phyloP scores from a whole-genome alignment of 2,113 vertebrate genomes.

The Amphiprion ocellaris region DNA sequence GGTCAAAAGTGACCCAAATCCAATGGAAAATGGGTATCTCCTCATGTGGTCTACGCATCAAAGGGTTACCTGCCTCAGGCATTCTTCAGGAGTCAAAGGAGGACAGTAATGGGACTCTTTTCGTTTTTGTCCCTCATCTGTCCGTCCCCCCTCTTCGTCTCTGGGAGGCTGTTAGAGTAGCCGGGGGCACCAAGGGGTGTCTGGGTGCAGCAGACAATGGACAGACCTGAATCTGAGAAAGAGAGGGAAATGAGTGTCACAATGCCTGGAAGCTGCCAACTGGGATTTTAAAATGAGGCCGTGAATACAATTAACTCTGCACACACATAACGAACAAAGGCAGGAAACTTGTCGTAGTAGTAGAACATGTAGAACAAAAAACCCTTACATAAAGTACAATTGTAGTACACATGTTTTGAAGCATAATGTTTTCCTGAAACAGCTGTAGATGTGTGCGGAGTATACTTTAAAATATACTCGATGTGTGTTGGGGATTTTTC shows the following conservation, averaged over 20 bases:
- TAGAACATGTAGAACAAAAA: constrained; percentile 50
- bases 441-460: no score
- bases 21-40: no score
- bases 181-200: constrained; percentile 92
- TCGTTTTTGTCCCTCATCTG: constrained; percentile 59
- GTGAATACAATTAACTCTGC: constrained; percentile 37
- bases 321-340: constrained; percentile 63
- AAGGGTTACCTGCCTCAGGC: neutral
- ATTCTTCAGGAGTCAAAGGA: constrained; percentile 2
- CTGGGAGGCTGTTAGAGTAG: constrained; percentile 80
- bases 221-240: constrained; percentile 91
- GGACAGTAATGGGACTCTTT: neutral
- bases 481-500: no score
- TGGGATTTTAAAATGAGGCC: constrained; percentile 70
- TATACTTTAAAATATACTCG: no score
- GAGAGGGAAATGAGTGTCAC: constrained; percentile 61
- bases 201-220: constrained; percentile 94
- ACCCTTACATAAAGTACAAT: constrained; percentile 41
- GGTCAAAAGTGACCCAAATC: no score
- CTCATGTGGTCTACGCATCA: no score
- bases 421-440: constrained; percentile 19
- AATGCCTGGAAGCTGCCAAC: constrained; percentile 70
- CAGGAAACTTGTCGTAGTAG: constrained; percentile 66
- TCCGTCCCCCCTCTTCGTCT: constrained; percentile 45
- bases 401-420: constrained; percentile 24